phyloP scores from a whole-genome alignment of 2,113 vertebrate genomes.

The Motacilla alba region DNA sequence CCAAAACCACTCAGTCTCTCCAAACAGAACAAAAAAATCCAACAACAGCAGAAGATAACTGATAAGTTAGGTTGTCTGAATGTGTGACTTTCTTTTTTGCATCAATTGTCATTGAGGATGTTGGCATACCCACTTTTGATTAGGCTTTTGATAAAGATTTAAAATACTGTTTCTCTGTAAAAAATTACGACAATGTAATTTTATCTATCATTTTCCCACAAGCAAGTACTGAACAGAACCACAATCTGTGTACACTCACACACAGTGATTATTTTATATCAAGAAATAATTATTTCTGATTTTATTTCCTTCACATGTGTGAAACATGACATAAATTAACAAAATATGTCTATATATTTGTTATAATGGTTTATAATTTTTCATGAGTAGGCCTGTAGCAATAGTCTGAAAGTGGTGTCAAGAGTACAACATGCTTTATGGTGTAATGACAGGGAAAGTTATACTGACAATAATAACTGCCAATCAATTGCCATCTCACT shows the following conservation, averaged over 20 bases:
- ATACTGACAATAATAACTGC: not conserved
- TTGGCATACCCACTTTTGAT: conserved; percentile 10
- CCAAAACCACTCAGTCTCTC: not conserved
- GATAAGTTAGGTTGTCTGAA: conserved; percentile 69
- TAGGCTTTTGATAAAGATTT: not conserved
- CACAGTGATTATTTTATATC: not conserved
- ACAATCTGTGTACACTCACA: not conserved
- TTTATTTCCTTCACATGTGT: not conserved
- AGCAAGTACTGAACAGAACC: not conserved
- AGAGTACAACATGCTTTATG: not conserved
- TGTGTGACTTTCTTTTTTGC: conserved; percentile 40
- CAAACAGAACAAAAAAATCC: not conserved
- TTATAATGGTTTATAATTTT: not conserved
- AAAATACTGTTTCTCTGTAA: not conserved
- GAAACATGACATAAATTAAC: not conserved
- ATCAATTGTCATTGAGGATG: not conserved
- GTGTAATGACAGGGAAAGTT: not conserved
- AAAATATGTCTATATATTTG: not conserved
- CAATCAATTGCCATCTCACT: not conserved
- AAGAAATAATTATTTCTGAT: not conserved
- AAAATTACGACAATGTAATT: not conserved
- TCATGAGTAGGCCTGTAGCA: not conserved
- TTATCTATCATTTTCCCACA: not conserved
- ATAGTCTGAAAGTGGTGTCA: not conserved
- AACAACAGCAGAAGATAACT: conserved; percentile 72